A percentile compares a stretch with the other conserved stretches of the same genome.
These are phyloP conservation scores for Argentina silus DNA, from an alignment of 2,797 vertebrate species.

Conservation along the genomic window DNA sequence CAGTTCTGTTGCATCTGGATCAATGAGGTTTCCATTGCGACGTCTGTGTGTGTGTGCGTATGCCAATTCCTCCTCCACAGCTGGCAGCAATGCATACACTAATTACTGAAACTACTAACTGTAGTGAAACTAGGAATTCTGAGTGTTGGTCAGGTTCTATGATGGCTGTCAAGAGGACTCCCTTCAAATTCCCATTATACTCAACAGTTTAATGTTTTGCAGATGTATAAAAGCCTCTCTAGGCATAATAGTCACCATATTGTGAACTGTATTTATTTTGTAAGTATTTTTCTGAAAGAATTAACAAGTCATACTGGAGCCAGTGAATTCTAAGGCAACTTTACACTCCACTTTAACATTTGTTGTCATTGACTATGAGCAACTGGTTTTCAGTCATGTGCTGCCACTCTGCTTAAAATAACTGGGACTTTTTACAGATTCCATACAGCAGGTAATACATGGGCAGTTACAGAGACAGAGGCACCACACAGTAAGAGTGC, in stretches of 20 bases:
- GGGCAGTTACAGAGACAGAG: not conserved
- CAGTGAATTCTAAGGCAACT: not conserved
- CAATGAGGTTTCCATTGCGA: not conserved
- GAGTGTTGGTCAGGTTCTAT: not conserved
- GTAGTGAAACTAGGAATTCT: too few species aligned
- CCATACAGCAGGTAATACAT: not conserved
- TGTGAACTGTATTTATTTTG: not conserved
- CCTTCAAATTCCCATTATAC: too few species aligned
- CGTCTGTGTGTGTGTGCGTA: not conserved
- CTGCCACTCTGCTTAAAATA: not conserved
- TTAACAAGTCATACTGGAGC: not conserved
- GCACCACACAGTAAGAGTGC: not conserved
- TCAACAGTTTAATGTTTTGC: not conserved
- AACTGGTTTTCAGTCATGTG: slow-evolving; percentile 6
- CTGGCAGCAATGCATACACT: slow-evolving; percentile 11
- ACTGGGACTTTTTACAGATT: not conserved
- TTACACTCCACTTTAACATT: not conserved
- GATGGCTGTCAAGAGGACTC: not conserved
- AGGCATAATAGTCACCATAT: not conserved
- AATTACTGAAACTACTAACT: not conserved
- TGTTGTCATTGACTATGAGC: not conserved
- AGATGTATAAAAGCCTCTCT: not conserved
- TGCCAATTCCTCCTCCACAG: slow-evolving; percentile 9
- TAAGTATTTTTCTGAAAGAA: too few species aligned
- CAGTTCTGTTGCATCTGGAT: not conserved